Base-by-base conservation (phyloP, 2,888 invertebrate genomes). In the Pasiphila rectangulata region DNA sequence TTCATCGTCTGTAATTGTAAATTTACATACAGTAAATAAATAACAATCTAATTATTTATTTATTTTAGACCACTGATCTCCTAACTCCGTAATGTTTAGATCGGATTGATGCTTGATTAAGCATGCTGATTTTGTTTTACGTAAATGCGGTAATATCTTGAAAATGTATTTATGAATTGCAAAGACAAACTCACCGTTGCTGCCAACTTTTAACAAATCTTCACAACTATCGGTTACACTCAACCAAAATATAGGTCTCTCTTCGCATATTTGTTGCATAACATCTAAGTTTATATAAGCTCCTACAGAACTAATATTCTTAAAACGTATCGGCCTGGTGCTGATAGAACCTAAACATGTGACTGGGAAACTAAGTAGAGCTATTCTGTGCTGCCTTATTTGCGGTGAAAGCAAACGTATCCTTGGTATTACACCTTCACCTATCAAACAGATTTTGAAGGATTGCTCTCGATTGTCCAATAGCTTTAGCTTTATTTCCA, bases 351-450 rank as follows among this genome's bases (percentile, higher is more conserved):
- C 87, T 21, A 88, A 64, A 54, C 85, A 88, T 4, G 88, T 88
- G 0, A 86, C 77, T 3, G 87, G 82, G 48, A 87, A 82, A 7
- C 59, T 63, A 0, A 87, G 63, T 6, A 64, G 15, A 2, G 75
- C 67, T 12, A 75, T 60, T 46, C 71, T 73, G 15, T 74, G 67
- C 23, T 77, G 72, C 51, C 57, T 72, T 17, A 78, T 46, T 13
- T 44, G 52, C 1, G 88, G 88, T 16, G 63, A 56, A 2, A 84
- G 25, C 54, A 88, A 53, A 37, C 63, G 54, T 54, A 88, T 79
- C 51, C 88, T 76, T 0, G 88, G 88, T 62, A 88, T 86, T 1
- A 79, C 79, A 15, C 88, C 88, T 72, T 84, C 83, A 2, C 88
- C 88, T 27, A 85, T 79, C 15, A 88, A 59, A 55, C 87, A 87